Conservation (phyloP, 64 coral and sea anemone genomes). For the Dendronephthya gigantea region DNA sequence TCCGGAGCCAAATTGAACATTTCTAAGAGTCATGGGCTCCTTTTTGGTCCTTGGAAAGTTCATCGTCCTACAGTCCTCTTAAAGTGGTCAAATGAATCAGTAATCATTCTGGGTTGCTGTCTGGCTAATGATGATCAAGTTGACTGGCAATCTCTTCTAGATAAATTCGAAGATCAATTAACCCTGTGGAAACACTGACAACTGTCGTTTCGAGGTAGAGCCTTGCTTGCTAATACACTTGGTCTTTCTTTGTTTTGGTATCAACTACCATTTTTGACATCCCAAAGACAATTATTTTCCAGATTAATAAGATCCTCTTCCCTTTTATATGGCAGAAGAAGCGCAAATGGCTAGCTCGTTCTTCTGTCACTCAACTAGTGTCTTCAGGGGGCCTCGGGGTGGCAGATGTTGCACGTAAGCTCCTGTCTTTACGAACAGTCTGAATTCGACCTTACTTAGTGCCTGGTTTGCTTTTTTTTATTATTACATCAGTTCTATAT, state of each 20-base stretch:
- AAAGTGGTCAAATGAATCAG: neutral
- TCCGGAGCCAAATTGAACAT: slow-evolving; percentile 22
- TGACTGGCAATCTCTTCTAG: neutral
- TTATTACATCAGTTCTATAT: neutral
- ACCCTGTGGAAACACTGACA: neutral
- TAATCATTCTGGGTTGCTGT: neutral
- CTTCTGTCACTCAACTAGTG: neutral
- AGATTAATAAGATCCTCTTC: neutral
- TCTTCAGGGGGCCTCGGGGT: neutral
- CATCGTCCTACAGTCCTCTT: neutral
- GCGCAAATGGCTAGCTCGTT: neutral
- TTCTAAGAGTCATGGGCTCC: slow-evolving; percentile 6
- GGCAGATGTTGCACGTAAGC: neutral
- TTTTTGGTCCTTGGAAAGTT: slow-evolving; percentile 27
- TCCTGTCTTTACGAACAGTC: neutral
- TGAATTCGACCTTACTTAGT: neutral
- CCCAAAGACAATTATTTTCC: neutral
- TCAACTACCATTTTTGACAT: neutral
- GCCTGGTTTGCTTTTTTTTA: neutral
- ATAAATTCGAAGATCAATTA: neutral
- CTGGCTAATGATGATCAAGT: neutral
- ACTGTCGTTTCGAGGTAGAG: neutral
- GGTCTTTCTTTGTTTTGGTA: neutral
- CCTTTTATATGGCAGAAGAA: too few relatives aligned
- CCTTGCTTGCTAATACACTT: neutral